Evolutionary conservation across 2,888 invertebrate genomes (phyloP), one percentile per base, ranked within the genome.

Genomic region (Drosophila bunnanda): DNA sequence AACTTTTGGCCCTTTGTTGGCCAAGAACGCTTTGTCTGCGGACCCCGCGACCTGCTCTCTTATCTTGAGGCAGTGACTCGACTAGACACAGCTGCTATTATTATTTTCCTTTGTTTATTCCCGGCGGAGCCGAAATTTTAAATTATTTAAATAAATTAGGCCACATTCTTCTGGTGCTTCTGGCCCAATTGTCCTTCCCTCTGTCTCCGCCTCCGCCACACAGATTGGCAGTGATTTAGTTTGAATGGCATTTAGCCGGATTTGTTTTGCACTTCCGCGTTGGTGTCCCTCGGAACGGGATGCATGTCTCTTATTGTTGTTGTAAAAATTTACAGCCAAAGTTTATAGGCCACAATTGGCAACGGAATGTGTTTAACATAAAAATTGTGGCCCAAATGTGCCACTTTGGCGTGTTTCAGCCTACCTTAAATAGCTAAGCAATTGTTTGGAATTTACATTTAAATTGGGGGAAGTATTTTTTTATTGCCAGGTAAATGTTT

Each of bases 81-180:
- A 80, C 80, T 84, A 84, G 83, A 83, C 85, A 62, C 88, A 86
- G 86, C 83, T 88, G 86, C 83, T 72, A 75, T 81, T 77, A 81
- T 67, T 76, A 79, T 66, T 75, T 64, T 52, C 59, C 48, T 55
- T 54, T 74, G 67, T 64, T 68, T 57, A 41, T 46, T 48, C 30
- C 38, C n/a, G 56, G 1, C 43, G 53, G 32, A 13, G 6, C 12
- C 17, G n/a, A 46, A 50, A 70, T 78, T 79, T 76, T 77, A 81
- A 85, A 85, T 85, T 86, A 86, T 88, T 86, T 88, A 88, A 88
- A 88, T 88, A 86, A 86, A 88, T 86, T 88, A 82, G 75, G 62
- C 39, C 70, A 53, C 78, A 81, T 77, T 79, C 75, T 64, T 67
- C 41, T 58, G 25, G 57, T 43, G 13, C 20, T 41, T 43, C 8